Conservation (phyloP, 2,797 vertebrate species). For the Ataeniobius toweri region DNA sequence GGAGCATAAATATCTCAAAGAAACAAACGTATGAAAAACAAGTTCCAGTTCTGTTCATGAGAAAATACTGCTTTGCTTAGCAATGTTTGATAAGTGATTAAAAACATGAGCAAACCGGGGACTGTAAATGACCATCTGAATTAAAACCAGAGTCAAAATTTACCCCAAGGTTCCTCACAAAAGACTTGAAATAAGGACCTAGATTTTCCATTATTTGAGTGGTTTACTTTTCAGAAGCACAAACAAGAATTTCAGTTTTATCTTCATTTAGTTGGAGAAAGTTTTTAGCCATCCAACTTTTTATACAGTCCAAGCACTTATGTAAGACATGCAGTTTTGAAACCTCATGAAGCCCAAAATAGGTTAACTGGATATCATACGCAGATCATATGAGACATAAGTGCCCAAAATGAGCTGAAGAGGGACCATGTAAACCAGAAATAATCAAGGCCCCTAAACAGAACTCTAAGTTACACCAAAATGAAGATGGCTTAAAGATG, state of each 20-base stretch:
- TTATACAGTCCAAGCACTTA: background rate
- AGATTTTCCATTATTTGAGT: background rate
- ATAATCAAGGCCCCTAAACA: background rate
- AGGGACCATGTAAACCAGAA: background rate
- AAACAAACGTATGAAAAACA: background rate
- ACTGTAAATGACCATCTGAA: background rate
- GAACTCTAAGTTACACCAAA: background rate
- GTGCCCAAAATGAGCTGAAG: background rate
- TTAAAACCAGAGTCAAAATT: background rate
- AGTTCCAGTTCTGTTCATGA: background rate
- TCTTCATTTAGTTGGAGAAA: background rate
- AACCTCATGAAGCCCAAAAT: background rate
- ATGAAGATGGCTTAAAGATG: background rate
- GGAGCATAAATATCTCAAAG: too few species aligned
- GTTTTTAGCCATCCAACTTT: background rate
- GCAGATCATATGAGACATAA: background rate
- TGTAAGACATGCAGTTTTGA: background rate
- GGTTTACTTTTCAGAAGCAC: background rate
- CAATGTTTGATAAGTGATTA: background rate
- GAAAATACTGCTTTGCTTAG: background rate
- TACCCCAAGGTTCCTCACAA: background rate
- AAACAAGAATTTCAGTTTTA: background rate
- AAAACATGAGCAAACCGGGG: too few species aligned
- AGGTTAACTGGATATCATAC: background rate
- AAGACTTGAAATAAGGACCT: background rate